These are phyloP conservation scores for Mormyrops boulengeri DNA, from an alignment of 2,797 vertebrate species.

Conservation along the genomic window DNA sequence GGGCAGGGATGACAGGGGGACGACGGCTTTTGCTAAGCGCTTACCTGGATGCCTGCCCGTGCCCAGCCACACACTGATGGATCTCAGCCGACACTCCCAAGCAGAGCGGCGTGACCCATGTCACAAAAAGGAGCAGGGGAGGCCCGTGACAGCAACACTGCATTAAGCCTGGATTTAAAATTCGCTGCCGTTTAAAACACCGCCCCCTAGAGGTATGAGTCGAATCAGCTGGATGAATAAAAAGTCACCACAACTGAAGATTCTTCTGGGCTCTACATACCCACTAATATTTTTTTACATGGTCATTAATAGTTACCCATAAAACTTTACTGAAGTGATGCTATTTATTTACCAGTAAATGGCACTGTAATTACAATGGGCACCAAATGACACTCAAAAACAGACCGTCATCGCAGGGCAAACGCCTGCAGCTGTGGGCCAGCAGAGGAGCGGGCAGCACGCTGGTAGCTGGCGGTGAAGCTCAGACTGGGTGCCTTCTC, in stretches of 20 bases:
- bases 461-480: not conserved
- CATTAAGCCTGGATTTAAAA: not conserved
- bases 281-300: not conserved
- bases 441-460: not conserved
- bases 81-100: slow-evolving; percentile 28
- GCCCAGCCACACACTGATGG: slow-evolving; percentile 29
- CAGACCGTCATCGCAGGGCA: not conserved
- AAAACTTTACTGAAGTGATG: not conserved
- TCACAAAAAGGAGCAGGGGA: slow-evolving; percentile 16
- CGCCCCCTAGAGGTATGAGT: not conserved
- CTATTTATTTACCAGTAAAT: slow-evolving; percentile 14
- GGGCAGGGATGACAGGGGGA: not conserved
- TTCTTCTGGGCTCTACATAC: not conserved
- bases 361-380: not conserved
- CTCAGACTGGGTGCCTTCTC: not conserved
- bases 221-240: not conserved
- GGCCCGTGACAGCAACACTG: not conserved
- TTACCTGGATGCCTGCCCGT: slow-evolving; percentile 34
- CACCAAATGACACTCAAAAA: not conserved
- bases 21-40: slow-evolving; percentile 21
- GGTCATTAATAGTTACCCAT: not conserved
- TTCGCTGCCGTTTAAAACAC: not conserved
- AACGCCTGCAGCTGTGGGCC: not conserved
- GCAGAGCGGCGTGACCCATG: slow-evolving; percentile 32
- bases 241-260: not conserved